Evolutionary conservation across 2,888 invertebrate species (phyloP).

Genomic region (Agriopis aurantiaria): DNA sequence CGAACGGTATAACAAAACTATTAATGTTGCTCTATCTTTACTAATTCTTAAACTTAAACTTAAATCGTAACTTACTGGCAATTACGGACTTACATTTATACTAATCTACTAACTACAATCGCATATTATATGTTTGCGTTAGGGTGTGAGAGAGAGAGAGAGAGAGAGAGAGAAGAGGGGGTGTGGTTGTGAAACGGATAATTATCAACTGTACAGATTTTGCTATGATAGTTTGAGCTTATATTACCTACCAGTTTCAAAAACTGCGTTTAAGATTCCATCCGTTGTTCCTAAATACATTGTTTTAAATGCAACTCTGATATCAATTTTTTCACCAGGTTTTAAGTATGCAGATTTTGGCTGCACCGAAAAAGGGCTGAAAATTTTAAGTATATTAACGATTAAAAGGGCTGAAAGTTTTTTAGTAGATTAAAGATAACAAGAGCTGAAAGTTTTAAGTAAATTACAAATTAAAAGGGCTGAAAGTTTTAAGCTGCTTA

Average conservation of each 20-base stretch:
- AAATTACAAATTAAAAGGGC: no score
- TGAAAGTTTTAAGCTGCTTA: neutral
- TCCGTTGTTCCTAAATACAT: conserved; percentile 72
- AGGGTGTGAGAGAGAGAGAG: no score
- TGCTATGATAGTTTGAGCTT: neutral
- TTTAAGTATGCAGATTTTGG: conserved; percentile 83
- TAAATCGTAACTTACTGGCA: no score
- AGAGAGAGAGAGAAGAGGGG: no score
- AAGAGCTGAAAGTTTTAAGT: neutral
- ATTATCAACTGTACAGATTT: neutral
- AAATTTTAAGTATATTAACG: conserved; percentile 39
- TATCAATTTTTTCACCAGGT: conserved; percentile 76
- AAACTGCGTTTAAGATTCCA: conserved; percentile 62
- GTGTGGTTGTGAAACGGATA: neutral
- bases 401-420: conserved; percentile 76
- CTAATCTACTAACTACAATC: no score
- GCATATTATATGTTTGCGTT: no score
- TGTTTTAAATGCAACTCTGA: conserved; percentile 83
- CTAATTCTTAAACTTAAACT: no score
- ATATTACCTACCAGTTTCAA: conserved; percentile 71
- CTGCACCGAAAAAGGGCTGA: conserved; percentile 82
- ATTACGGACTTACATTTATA: no score
- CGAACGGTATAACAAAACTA: no score
- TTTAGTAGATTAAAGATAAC: neutral
- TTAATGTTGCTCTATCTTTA: no score